Conservation (phyloP, 2,888 invertebrate genomes). For the Hybos culiciformis region DNA sequence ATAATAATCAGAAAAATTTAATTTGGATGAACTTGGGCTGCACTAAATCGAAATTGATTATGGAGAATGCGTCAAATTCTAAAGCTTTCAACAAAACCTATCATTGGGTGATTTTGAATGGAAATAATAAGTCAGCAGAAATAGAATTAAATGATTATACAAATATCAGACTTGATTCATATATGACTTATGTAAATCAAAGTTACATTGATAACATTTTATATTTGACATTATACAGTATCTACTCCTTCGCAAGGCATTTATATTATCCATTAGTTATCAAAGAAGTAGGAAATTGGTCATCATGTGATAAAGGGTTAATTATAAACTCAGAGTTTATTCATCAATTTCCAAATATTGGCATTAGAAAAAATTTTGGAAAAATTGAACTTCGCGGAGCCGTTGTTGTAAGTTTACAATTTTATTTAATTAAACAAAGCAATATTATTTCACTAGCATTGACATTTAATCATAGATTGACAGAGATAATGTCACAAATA, state of each 20-base stretch:
- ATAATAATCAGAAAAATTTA: too few species aligned
- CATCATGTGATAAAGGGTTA: conserved; percentile 10
- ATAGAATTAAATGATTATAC: conserved; percentile 15
- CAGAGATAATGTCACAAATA: conserved; percentile 23
- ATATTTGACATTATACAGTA: conserved; percentile 21
- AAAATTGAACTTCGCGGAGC: conserved; percentile 24
- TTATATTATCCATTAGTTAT: conserved; percentile 21
- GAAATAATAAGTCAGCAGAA: conserved; percentile 13
- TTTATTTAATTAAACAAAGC: neutral
- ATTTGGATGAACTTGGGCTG: conserved; percentile 22
- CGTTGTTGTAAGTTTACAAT: conserved; percentile 23
- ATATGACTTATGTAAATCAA: conserved; percentile 24
- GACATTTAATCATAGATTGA: conserved; percentile 28
- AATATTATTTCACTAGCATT: conserved; percentile 2
- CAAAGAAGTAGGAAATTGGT: conserved; percentile 16
- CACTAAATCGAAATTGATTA: conserved; percentile 11
- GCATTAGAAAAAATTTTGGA: conserved; percentile 22
- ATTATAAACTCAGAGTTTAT: conserved; percentile 14
- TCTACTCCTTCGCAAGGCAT: conserved; percentile 29
- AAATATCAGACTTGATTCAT: conserved; percentile 26
- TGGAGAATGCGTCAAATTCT: conserved; percentile 18
- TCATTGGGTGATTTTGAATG: conserved; percentile 27
- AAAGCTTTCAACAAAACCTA: conserved; percentile 29
- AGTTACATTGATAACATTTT: neutral
- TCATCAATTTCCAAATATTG: conserved; percentile 22